Conservation (phyloP, 2,797 vertebrate genomes). For the Sparidentex hasta region DNA sequence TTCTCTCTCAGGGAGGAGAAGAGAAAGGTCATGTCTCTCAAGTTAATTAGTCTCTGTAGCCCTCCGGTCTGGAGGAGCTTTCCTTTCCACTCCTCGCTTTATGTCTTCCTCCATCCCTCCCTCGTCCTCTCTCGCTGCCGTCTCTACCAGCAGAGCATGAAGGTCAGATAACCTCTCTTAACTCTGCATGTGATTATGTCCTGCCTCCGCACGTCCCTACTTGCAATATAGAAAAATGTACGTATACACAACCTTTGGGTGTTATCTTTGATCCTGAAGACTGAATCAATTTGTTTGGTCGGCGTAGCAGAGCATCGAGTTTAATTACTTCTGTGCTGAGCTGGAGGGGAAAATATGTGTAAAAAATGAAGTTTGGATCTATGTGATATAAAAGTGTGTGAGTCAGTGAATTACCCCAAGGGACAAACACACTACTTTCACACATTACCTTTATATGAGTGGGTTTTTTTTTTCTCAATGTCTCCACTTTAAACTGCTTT, state of each 20-base stretch:
- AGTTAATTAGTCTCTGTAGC: conserved; percentile 69
- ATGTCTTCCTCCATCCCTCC: not conserved
- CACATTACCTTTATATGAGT: conserved; percentile 8
- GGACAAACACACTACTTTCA: conserved; percentile 23
- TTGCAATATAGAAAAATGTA: not conserved
- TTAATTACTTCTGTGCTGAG: conserved; percentile 49
- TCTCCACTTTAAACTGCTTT: conserved; percentile 1
- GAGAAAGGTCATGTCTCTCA: conserved; percentile 65
- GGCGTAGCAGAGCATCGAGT: conserved; percentile 6
- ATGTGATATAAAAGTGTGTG: conserved; percentile 19
- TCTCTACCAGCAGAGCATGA: conserved; percentile 12
- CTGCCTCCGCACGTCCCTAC: not conserved
- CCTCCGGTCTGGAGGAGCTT: conserved; percentile 51
- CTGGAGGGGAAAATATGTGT: conserved; percentile 9
- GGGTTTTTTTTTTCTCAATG: not conserved
- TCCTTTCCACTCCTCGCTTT: conserved; percentile 13
- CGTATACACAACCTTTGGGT: not conserved
- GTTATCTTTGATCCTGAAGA: conserved; percentile 34
- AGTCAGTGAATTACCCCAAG: conserved; percentile 25
- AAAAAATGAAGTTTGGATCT: conserved; percentile 1
- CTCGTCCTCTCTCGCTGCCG: not conserved
- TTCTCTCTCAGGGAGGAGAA: conserved; percentile 40
- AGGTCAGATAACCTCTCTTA: conserved; percentile 40
- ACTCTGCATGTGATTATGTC: conserved; percentile 6
- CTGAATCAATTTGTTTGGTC: conserved; percentile 49